Percentiles rank a stretch among this genome's conserved stretches.
Conservation (phyloP, 2,113 vertebrate genomes). For the Dipodomys stephensi region DNA sequence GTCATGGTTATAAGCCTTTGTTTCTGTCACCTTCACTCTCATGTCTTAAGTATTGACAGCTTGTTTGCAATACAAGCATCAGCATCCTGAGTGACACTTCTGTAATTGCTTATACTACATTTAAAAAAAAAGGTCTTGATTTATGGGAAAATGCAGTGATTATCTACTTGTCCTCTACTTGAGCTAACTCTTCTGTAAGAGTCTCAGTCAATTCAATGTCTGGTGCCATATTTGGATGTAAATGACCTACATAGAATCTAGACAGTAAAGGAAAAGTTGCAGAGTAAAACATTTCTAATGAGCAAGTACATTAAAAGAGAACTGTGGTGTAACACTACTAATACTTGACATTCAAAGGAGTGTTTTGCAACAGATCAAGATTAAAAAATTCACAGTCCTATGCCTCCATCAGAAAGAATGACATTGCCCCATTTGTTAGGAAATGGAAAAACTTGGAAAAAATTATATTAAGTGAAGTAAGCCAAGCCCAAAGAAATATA, state of each 20-base stretch:
- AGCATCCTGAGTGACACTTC: background rate
- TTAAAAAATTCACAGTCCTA: no score
- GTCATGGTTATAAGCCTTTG: background rate
- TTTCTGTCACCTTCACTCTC: background rate
- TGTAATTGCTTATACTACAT: background rate
- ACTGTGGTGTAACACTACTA: background rate
- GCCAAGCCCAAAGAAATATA: no score
- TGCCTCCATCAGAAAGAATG: no score
- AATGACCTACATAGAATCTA: background rate
- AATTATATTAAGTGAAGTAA: no score
- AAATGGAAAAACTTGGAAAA: no score
- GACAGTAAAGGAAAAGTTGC: background rate
- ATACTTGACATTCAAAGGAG: background rate
- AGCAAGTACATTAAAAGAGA: conserved; percentile 39
- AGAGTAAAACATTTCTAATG: background rate
- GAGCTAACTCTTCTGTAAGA: background rate
- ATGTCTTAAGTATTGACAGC: background rate
- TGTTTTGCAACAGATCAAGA: background rate
- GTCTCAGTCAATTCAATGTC: background rate
- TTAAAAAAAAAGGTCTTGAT: conserved; percentile 19
- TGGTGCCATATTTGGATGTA: background rate
- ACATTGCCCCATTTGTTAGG: no score
- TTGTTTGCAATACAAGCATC: background rate
- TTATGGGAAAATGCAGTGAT: background rate
- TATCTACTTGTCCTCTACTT: background rate